phyloP scores from a whole-genome alignment of 2,797 vertebrate genomes.

The Novumbra hubbsi region DNA sequence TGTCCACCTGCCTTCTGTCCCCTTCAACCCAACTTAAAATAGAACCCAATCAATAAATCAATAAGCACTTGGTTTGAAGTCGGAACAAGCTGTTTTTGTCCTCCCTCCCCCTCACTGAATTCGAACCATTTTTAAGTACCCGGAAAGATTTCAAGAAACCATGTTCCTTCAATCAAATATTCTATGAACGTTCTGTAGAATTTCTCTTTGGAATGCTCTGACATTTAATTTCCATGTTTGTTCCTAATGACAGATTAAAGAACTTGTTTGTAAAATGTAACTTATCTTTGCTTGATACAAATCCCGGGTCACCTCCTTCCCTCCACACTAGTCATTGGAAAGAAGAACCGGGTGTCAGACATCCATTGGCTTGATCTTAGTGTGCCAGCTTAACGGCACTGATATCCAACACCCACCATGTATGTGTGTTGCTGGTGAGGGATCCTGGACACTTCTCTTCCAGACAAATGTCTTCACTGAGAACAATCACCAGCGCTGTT shows the following conservation, averaged over 20 bases:
- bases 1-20: neutral
- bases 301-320: neutral
- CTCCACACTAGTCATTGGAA: neutral
- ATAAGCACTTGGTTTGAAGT: neutral
- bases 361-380: no score
- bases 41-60: slow-evolving; percentile 13
- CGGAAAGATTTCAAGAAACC: neutral
- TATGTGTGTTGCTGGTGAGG: neutral
- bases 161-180: neutral
- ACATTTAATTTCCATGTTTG: neutral
- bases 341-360: neutral
- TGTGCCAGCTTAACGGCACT: neutral
- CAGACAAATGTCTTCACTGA: slow-evolving; percentile 38
- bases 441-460: slow-evolving; percentile 10
- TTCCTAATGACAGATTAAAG: neutral
- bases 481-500: slow-evolving; percentile 26
- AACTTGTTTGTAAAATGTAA: neutral
- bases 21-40: neutral
- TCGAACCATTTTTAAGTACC: neutral
- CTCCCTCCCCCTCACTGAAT: neutral
- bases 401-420: neutral
- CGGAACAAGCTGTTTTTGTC: neutral
- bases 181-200: neutral
- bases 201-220: neutral
- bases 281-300: neutral